These are phyloP conservation scores for Oxyruncus cristatus DNA, from an alignment of 2,113 vertebrate genomes.

Conservation along the genomic window DNA sequence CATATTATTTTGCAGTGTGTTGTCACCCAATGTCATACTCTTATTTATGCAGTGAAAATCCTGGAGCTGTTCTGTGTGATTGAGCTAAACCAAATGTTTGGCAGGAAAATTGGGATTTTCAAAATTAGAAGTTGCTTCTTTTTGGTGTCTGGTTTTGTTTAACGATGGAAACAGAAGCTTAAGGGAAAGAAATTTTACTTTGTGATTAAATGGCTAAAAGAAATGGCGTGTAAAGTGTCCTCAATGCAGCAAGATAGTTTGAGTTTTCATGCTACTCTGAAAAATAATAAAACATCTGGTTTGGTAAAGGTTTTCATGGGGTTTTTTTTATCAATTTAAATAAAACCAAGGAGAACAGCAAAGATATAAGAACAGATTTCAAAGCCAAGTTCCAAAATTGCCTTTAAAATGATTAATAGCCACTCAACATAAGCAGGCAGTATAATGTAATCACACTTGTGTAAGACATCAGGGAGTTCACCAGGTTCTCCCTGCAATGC, in stretches of 20 bases:
- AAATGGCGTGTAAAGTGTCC: background rate
- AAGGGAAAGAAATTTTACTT: background rate
- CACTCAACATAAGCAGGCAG: slow-evolving; percentile 9
- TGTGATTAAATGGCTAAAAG: background rate
- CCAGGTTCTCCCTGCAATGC: background rate
- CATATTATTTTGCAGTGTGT: background rate
- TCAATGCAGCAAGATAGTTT: background rate
- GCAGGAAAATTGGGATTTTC: background rate
- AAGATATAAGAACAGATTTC: background rate
- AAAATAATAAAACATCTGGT: background rate
- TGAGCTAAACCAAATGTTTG: slow-evolving; percentile 52
- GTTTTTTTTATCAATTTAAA: background rate
- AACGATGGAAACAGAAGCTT: slow-evolving; percentile 30
- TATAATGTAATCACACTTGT: slow-evolving; percentile 13
- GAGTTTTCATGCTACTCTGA: background rate
- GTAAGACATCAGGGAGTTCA: background rate
- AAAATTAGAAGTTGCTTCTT: slow-evolving; percentile 38
- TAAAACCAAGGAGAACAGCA: background rate
- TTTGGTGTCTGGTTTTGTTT: slow-evolving; percentile 34
- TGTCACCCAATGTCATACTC: background rate
- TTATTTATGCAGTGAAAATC: background rate
- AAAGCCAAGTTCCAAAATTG: slow-evolving; percentile 11
- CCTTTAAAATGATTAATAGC: slow-evolving; percentile 49
- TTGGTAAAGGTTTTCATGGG: background rate
- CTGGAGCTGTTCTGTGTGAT: background rate